A percentile compares a stretch with the other conserved stretches of the same genome.
Conservation (phyloP, 2,113 vertebrate genomes). For the Chlorodrepanis virens region DNA sequence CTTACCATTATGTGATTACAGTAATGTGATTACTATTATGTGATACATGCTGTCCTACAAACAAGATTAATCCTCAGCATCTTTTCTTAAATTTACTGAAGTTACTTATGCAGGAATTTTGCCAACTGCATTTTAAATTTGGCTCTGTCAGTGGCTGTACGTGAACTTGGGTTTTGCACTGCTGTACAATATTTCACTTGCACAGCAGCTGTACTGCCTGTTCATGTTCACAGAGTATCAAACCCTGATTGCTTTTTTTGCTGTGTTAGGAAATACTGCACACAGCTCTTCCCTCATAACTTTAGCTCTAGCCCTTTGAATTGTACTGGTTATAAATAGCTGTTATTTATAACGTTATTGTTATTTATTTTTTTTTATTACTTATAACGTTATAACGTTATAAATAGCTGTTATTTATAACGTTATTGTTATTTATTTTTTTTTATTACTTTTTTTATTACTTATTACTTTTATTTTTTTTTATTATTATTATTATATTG, state of each 20-base stretch:
- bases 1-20: not conserved
- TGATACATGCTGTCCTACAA: not conserved
- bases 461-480: too few species aligned
- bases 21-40: not conserved
- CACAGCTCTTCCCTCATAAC: not conserved
- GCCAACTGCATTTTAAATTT: slow-evolving; percentile 23
- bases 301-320: not conserved
- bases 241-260: slow-evolving; percentile 9
- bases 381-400: too few species aligned
- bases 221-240: slow-evolving; percentile 19
- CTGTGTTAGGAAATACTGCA: not conserved
- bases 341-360: not conserved
- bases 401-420: too few species aligned
- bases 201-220: not conserved
- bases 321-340: not conserved
- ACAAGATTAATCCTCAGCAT: slow-evolving; percentile 1
- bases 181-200: not conserved
- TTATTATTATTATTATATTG: too few species aligned
- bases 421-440: too few species aligned
- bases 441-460: too few species aligned
- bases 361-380: too few species aligned
- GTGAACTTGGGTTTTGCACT: not conserved
- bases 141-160: not conserved
- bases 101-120: slow-evolving; percentile 33
- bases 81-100: not conserved